Percentiles rank a stretch among this genome's conserved stretches.
These are phyloP conservation scores for Apodemia hepburni DNA, from an alignment of 2,888 invertebrate genomes.

Conservation along the genomic window DNA sequence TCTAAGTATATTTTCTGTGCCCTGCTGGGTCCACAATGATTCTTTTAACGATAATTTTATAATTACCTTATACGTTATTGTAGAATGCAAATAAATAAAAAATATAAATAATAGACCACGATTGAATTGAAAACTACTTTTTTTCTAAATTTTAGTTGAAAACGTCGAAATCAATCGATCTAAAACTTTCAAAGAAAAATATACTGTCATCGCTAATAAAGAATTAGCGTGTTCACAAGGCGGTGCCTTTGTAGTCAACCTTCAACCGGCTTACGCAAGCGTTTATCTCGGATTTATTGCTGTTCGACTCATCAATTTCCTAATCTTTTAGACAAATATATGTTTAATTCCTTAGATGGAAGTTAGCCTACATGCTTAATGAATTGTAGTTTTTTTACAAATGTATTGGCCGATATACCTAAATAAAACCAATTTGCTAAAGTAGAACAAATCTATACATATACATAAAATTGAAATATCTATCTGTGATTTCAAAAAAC, in stretches of 20 bases:
- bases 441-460: no score
- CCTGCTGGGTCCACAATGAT: no score
- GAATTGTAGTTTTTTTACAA: background rate
- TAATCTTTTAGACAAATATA: slow-evolving; percentile 12
- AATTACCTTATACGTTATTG: no score
- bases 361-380: background rate
- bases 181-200: background rate
- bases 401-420: background rate
- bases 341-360: slow-evolving; percentile 5
- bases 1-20: no score
- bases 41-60: no score
- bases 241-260: slow-evolving; percentile 11
- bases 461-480: no score
- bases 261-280: slow-evolving; percentile 4
- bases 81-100: no score
- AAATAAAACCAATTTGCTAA: background rate
- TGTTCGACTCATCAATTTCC: slow-evolving; percentile 5
- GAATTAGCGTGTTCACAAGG: background rate
- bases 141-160: no score
- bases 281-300: slow-evolving; percentile 6
- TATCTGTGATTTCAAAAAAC: no score
- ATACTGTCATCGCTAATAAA: slow-evolving; percentile 1
- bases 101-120: no score
- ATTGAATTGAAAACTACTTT: no score
- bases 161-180: background rate